These are phyloP conservation scores for Perdita meconis DNA, from an alignment of 2,888 invertebrate species.

Conservation along the genomic window DNA sequence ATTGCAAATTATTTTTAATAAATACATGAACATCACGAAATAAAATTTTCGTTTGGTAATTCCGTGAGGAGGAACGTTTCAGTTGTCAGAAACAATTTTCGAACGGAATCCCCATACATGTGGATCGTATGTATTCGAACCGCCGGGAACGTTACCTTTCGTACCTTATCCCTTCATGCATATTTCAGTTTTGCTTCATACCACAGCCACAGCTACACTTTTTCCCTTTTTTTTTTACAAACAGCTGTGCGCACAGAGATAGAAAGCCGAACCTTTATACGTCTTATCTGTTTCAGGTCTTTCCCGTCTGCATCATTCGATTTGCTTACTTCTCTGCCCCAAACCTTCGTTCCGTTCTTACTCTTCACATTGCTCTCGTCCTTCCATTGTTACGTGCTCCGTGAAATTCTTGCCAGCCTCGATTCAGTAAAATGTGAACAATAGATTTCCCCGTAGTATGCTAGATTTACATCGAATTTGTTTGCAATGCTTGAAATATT, in stretches of 20 bases:
- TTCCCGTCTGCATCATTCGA: constrained; percentile 31
- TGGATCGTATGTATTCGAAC: neutral
- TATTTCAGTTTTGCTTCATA: constrained; percentile 32
- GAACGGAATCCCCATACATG: neutral
- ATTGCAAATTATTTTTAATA: neutral
- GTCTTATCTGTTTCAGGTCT: constrained; percentile 36
- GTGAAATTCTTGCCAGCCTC: constrained; percentile 9
- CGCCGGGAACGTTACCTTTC: constrained; percentile 19
- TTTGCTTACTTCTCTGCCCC: constrained; percentile 18
- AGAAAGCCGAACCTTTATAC: constrained; percentile 29
- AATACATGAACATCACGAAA: neutral
- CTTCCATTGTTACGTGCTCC: constrained; percentile 20
- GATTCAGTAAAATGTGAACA: constrained; percentile 3
- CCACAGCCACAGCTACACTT: constrained; percentile 5
- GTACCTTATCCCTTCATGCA: constrained; percentile 35
- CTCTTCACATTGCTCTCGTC: neutral
- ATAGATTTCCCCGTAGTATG: neutral
- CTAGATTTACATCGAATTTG: constrained; percentile 4
- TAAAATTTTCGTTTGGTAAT: neutral
- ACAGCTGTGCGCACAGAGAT: constrained; percentile 5
- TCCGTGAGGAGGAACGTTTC: neutral
- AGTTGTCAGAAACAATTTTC: constrained; percentile 18
- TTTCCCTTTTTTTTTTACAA: neutral
- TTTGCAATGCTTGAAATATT: neutral
- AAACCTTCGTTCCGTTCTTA: constrained; percentile 12